These are phyloP conservation scores for Chanos chanos DNA, from an alignment of 2,797 vertebrate genomes.

Conservation along the genomic window DNA sequence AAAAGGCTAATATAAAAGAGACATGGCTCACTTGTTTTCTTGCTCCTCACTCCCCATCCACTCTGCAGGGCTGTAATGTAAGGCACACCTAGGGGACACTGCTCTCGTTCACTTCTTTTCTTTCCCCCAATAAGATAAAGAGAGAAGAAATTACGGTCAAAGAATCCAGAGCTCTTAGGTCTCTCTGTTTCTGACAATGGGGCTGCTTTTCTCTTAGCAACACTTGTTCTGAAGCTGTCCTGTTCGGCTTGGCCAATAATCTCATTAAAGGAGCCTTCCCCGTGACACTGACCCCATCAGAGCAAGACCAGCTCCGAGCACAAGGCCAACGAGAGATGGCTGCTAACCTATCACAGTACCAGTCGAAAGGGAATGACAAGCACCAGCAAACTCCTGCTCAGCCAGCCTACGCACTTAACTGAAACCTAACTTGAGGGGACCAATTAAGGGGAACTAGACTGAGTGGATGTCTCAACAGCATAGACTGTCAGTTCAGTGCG, in stretches of 20 bases:
- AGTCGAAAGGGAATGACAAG: conserved; percentile 5
- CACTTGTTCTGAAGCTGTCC: background rate
- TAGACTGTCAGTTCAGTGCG: too few species aligned
- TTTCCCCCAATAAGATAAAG: too few species aligned
- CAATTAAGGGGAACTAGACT: too few species aligned
- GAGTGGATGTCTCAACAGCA: too few species aligned
- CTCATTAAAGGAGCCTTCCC: conserved; percentile 34
- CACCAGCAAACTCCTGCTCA: too few species aligned
- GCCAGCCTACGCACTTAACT: too few species aligned
- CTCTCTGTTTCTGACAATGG: too few species aligned
- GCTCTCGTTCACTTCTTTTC: too few species aligned
- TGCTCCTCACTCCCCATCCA: background rate
- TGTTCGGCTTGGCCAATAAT: background rate
- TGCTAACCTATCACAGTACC: conserved; percentile 25
- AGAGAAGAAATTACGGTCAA: too few species aligned
- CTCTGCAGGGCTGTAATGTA: background rate
- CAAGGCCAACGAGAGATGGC: background rate
- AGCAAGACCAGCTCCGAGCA: background rate
- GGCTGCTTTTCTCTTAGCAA: background rate
- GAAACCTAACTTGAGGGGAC: too few species aligned
- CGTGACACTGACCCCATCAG: conserved; percentile 11
- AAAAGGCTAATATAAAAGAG: conserved; percentile 34
- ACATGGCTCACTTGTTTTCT: conserved; percentile 35
- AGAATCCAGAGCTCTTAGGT: too few species aligned
- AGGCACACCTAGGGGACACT: conserved; percentile 1